Base-by-base conservation (phyloP, 2,888 invertebrate species). In the Drosophila setosimentum region DNA sequence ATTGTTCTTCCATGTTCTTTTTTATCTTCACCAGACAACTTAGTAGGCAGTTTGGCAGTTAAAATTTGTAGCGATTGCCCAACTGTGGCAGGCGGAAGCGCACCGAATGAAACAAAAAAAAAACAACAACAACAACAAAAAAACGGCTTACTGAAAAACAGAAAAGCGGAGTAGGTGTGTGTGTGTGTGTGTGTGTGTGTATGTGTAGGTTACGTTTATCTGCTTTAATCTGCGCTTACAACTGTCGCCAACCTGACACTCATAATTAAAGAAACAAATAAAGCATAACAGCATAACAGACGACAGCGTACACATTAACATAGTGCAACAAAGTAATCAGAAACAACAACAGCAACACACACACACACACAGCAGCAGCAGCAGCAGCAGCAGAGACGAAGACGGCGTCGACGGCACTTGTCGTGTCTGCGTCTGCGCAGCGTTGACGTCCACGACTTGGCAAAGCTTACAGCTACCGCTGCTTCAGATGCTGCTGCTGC, bases 191-290 rank as follows among this genome's bases (percentile, higher is more conserved):
- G 51, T 58, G 68, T 35, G 21, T 35, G 58, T 55, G 59, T 48
- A 33, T 68, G 75, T 73, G 65, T 69, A 70, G 73, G 79, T 77
- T 73, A 64, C 75, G 78, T 89, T 88, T 87, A 83, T 87, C 88
- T 87, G 78, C 80, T 66, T 87, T 75, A 83, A 83, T 83, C 88
- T 85, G 86, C 35, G 85, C 74, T 71, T 71, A 62, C 72, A 73
- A 83, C 83, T 83, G 83, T 82, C 80, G 66, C 79, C 82, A 80
- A 76, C 30, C 87, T 87, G 87, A 87, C 87, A 87, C 90, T 87
- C 87, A 87, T 87, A 87, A 87, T 87, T 87, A 90, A 87, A 86
- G 90, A 90, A 87, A 90, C 87, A 87, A 87, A 87, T 87, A 87
- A 87, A 87, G 89, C 85, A 84, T 69, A 75, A 29, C 59, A 61